Percentiles rank a stretch among this genome's conserved stretches.
Evolutionary conservation across 1,140 invertebrate species (phyloP).

Genomic region (Megalopta genalis): DNA sequence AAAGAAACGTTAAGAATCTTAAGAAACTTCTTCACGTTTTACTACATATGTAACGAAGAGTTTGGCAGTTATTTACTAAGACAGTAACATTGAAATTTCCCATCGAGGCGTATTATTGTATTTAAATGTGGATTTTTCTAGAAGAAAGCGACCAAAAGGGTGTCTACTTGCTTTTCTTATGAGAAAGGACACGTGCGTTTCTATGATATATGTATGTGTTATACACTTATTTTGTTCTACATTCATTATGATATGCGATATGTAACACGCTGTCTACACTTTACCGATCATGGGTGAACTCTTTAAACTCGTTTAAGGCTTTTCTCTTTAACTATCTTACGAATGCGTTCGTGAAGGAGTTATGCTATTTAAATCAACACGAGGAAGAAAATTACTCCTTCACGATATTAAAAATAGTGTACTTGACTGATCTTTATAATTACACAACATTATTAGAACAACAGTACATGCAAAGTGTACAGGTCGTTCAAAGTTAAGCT

Average conservation of each 20-base stretch:
- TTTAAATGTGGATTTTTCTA: neutral
- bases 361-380: too few relatives aligned
- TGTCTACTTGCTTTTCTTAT: neutral
- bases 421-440: neutral
- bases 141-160: neutral
- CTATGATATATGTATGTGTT: neutral
- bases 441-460: neutral
- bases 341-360: neutral
- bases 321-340: neutral
- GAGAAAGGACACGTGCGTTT: neutral
- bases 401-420: neutral
- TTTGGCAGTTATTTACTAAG: conserved; percentile 8
- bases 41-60: neutral
- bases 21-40: neutral
- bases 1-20: neutral
- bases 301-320: conserved; percentile 7
- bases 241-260: conserved; percentile 32
- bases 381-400: neutral
- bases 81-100: neutral
- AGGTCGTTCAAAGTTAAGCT: too few relatives aligned
- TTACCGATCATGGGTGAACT: neutral
- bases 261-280: conserved; percentile 7
- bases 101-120: neutral
- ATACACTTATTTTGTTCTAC: conserved; percentile 10
- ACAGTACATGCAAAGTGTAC: neutral